These are phyloP conservation scores for Thamnaconus septentrionalis DNA, from an alignment of 2,113 vertebrate genomes.

Conservation along the genomic window DNA sequence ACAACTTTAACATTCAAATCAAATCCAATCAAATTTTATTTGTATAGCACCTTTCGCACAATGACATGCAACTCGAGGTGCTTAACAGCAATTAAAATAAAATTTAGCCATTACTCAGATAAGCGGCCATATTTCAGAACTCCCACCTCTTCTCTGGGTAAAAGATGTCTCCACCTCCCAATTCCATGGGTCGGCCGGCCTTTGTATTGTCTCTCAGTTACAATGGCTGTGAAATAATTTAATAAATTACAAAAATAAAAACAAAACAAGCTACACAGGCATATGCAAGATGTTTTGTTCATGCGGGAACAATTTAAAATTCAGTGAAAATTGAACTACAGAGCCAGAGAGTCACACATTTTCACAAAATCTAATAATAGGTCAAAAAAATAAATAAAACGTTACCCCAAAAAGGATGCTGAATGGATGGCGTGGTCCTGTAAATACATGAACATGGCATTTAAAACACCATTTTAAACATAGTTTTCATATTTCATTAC, in stretches of 20 bases:
- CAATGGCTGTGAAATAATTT: slow-evolving; percentile 31
- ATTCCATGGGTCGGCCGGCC: slow-evolving; percentile 84
- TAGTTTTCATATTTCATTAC: too few species aligned
- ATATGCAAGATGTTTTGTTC: not conserved
- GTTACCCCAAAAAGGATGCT: slow-evolving; percentile 52
- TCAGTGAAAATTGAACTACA: not conserved
- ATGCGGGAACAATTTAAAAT: not conserved
- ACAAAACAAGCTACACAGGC: not conserved
- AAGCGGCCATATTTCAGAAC: too few species aligned
- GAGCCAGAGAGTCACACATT: not conserved
- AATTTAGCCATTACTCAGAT: too few species aligned
- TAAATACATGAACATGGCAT: slow-evolving; percentile 2
- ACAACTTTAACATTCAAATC: too few species aligned
- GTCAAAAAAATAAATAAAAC: not conserved
- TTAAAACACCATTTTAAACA: not conserved
- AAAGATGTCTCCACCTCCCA: slow-evolving; percentile 82
- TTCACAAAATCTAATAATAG: not conserved
- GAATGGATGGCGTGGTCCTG: slow-evolving; percentile 44
- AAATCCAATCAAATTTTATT: too few species aligned
- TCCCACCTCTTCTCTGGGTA: slow-evolving; percentile 78
- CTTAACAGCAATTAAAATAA: too few species aligned
- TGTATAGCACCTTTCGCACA: too few species aligned
- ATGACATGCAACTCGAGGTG: too few species aligned
- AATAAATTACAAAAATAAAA: not conserved
- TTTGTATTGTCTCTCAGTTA: slow-evolving; percentile 75